Percentiles rank a stretch among this genome's conserved stretches.
phyloP scores from a whole-genome alignment of 1,140 invertebrate species.

The Bombyx mandarina region DNA sequence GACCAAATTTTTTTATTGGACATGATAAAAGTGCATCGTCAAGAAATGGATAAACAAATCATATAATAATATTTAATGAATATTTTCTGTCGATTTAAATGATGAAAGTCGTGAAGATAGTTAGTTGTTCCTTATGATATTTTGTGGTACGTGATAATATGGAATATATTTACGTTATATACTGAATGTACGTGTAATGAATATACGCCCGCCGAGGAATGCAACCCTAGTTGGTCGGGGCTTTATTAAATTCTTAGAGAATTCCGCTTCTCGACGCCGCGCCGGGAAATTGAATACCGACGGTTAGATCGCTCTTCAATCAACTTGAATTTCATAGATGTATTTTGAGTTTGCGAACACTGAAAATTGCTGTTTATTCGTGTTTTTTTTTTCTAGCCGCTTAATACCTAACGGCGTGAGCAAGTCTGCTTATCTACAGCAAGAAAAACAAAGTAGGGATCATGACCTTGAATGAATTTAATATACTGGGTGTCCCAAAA shows the following conservation, averaged over 20 bases:
- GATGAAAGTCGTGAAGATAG: not conserved
- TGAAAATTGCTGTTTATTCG: too few relatives aligned
- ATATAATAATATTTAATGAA: too few relatives aligned
- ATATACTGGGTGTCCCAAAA: too few relatives aligned
- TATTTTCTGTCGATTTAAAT: not conserved
- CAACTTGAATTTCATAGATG: not conserved
- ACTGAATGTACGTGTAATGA: not conserved
- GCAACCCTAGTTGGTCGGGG: slow-evolving; percentile 9
- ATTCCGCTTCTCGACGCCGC: slow-evolving; percentile 16
- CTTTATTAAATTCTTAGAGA: slow-evolving; percentile 48
- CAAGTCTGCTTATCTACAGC: too few relatives aligned
- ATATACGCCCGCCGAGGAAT: slow-evolving; percentile 19
- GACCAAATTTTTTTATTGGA: too few relatives aligned
- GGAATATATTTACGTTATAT: not conserved
- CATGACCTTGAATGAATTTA: too few relatives aligned
- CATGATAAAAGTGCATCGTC: too few relatives aligned
- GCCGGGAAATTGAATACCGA: slow-evolving; percentile 2
- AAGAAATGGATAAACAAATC: too few relatives aligned
- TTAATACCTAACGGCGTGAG: too few relatives aligned
- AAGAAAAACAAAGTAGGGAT: too few relatives aligned
- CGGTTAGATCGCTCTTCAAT: slow-evolving; percentile 5
- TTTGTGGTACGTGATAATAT: slow-evolving; percentile 21
- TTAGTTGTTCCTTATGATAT: not conserved
- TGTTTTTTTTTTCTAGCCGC: too few relatives aligned
- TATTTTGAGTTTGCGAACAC: too few relatives aligned